Evolutionary conservation across 2,797 vertebrate genomes (phyloP), one percentile per base, ranked within the genome.

Genomic region (Cottoperca gobio): DNA sequence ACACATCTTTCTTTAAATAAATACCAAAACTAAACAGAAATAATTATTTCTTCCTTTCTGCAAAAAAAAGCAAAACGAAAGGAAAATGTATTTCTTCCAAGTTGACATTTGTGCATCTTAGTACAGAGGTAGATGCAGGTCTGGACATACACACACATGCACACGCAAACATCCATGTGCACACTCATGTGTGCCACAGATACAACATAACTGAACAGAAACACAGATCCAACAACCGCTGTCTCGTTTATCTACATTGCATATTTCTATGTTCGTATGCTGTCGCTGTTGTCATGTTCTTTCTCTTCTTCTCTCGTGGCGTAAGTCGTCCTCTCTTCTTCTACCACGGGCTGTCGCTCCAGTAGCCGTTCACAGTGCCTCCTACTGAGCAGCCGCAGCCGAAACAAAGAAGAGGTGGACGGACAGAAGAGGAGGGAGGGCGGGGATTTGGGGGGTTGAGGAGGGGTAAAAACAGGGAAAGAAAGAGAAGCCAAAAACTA

Each of bases 261-360:
- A 91, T 92, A 90, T 90, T 84, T 86, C 64, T 85, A 72, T 79
- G 53, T 84, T 80, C 68, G 77, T 66, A 75, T 73, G 78, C 58
- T 72, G 67, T 84, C 70, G 79, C 74, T 82, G 70, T 72, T 46
- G 49, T 71, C 70, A 52, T 73, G 55, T 61, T 86, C 69, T 75
- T 53, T 72, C 62, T 77, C 78, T 70, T 87, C 87, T 78, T 70
- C 81, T 70, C 43, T 1, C 63, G 45, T 55, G 66, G 67, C n/a
- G 58, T 83, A 79, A 64, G 73, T 62, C 63, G 24, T 76, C 79
- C 13, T 19, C 79, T 91, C 76, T 79, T 94, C 88, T 83, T 92
- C 92, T 95, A 95, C 92, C 94, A 94, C 3, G 93, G 92, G 84
- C 94, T 95, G 95, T 95, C 95, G 79, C 92, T 96, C 95, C 95